phyloP scores from a whole-genome alignment of 1,140 invertebrate genomes.

The Ctenoplectra terminalis region DNA sequence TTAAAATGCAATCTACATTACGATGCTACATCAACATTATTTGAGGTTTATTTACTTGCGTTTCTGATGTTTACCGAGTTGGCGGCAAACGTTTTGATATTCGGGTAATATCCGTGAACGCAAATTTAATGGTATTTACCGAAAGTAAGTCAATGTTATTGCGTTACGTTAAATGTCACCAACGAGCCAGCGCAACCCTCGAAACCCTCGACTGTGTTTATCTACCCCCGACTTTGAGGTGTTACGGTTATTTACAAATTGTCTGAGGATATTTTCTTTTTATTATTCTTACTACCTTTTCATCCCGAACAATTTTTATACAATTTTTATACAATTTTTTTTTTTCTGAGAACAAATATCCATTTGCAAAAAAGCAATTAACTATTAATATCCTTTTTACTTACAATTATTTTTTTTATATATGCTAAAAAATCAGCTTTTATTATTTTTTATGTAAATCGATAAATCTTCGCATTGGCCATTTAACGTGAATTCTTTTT shows the following conservation, averaged over 20 bases:
- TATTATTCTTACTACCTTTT: neutral
- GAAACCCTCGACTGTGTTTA: neutral
- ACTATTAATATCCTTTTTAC: too few species aligned
- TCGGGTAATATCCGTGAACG: neutral
- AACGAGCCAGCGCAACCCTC: neutral
- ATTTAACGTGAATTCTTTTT: too few species aligned
- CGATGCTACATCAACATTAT: neutral
- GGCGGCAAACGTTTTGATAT: constrained; percentile 22
- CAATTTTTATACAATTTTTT: too few species aligned
- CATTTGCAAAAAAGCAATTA: too few species aligned
- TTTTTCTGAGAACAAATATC: too few species aligned
- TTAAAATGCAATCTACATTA: constrained; percentile 23
- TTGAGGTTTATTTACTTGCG: constrained; percentile 8
- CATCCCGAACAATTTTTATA: too few species aligned
- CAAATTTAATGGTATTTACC: constrained; percentile 1
- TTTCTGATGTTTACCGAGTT: constrained; percentile 5
- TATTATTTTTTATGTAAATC: too few species aligned
- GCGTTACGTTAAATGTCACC: neutral
- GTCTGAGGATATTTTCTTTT: too few species aligned
- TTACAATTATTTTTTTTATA: too few species aligned
- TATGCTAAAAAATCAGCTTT: too few species aligned
- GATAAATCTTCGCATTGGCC: too few species aligned
- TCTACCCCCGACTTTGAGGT: neutral
- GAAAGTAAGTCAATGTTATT: constrained; percentile 30
- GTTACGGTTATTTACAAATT: neutral